Evolutionary conservation across 2,888 invertebrate genomes (phyloP).

Genomic region (Amiota minor): DNA sequence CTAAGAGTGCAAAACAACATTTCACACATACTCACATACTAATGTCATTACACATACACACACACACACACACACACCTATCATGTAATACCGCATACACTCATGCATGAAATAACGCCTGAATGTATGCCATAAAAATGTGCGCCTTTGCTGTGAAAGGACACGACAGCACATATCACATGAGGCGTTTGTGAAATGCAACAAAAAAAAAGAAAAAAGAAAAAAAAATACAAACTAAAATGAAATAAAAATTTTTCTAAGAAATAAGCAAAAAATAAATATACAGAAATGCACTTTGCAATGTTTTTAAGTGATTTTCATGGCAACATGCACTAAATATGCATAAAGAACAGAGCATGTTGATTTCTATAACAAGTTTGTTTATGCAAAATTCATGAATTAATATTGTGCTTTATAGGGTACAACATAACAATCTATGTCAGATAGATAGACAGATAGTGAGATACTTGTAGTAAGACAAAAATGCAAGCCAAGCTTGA

Average conservation of each 20-base stretch:
- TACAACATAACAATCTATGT: too few species aligned
- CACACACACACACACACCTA: slow-evolving; percentile 39
- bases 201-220: neutral
- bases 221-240: neutral
- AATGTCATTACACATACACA: neutral
- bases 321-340: neutral
- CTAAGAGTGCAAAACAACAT: neutral
- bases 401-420: too few species aligned
- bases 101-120: slow-evolving; percentile 18
- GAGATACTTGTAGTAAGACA: neutral
- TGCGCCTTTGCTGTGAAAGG: slow-evolving; percentile 36
- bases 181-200: neutral
- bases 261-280: neutral
- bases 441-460: neutral
- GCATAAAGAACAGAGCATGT: too few species aligned
- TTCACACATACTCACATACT: neutral
- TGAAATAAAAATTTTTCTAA: neutral
- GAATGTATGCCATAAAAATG: slow-evolving; percentile 23
- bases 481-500: slow-evolving; percentile 3
- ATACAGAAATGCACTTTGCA: slow-evolving; percentile 13
- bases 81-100: slow-evolving; percentile 30
- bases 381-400: too few species aligned
- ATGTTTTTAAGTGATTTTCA: slow-evolving; percentile 25
- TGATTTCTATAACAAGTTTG: too few species aligned
- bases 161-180: slow-evolving; percentile 18